These are phyloP conservation scores for Rostratula benghalensis DNA, from an alignment of 2,113 vertebrate species.

Conservation along the genomic window DNA sequence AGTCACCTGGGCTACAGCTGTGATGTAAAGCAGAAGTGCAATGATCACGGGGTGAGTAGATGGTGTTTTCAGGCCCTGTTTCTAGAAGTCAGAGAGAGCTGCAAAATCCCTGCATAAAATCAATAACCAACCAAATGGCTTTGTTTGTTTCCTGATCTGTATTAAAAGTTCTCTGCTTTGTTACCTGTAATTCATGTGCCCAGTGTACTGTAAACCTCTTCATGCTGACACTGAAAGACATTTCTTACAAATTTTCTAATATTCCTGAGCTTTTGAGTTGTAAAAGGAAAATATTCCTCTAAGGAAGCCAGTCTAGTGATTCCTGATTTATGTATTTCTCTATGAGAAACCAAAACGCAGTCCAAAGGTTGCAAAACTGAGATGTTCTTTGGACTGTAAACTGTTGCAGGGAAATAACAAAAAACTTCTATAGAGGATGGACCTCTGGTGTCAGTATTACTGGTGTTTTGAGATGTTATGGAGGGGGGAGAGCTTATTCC, in stretches of 20 bases:
- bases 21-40: conserved; percentile 75
- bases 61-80: not conserved
- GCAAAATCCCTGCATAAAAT: not conserved
- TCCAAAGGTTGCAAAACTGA: not conserved
- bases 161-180: not conserved
- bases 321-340: not conserved
- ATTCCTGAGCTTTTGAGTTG: not conserved
- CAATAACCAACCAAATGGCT: not conserved
- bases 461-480: not conserved
- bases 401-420: not conserved
- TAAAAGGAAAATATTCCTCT: not conserved
- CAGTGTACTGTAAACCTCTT: not conserved
- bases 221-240: not conserved
- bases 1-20: conserved; percentile 77
- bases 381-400: not conserved
- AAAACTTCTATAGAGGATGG: not conserved
- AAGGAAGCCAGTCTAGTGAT: not conserved
- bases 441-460: not conserved
- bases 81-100: not conserved
- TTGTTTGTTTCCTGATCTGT: not conserved
- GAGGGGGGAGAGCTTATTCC: not conserved
- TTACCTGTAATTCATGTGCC: not conserved
- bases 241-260: not conserved
- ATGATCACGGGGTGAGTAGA: conserved; percentile 78
- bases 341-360: not conserved